Conservation (phyloP, 2,797 vertebrate genomes). For the Amphiprion clarkii region DNA sequence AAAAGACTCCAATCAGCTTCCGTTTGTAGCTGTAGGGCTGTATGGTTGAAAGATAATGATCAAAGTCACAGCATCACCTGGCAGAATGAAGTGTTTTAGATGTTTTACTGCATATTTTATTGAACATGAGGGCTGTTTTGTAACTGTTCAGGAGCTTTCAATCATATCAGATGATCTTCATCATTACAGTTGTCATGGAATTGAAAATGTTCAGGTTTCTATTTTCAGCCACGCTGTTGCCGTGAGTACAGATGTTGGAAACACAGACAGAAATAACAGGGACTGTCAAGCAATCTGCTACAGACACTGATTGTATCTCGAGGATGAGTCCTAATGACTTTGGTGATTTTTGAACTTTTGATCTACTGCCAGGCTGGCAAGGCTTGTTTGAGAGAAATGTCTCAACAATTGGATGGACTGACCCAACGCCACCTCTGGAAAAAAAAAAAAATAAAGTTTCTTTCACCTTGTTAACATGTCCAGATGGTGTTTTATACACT, state of each 20-base stretch:
- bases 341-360: not conserved
- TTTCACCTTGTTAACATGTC: no score
- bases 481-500: no score
- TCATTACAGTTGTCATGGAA: not conserved
- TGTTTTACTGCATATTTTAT: not conserved
- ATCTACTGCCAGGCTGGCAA: not conserved
- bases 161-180: not conserved
- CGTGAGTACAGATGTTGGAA: not conserved
- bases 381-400: not conserved
- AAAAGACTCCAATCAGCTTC: conserved; percentile 12
- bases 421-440: not conserved
- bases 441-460: no score
- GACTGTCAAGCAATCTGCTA: not conserved
- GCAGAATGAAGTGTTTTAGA: not conserved
- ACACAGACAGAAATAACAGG: not conserved
- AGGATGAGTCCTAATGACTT: not conserved
- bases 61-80: not conserved
- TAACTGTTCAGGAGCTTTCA: not conserved
- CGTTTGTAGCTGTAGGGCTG: conserved; percentile 12
- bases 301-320: not conserved
- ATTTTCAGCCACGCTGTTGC: not conserved
- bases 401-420: not conserved
- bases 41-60: not conserved
- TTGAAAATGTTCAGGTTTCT: not conserved
- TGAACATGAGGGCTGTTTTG: not conserved